Conservation (phyloP, 2,797 vertebrate species). For the Kryptolebias ocellatus region DNA sequence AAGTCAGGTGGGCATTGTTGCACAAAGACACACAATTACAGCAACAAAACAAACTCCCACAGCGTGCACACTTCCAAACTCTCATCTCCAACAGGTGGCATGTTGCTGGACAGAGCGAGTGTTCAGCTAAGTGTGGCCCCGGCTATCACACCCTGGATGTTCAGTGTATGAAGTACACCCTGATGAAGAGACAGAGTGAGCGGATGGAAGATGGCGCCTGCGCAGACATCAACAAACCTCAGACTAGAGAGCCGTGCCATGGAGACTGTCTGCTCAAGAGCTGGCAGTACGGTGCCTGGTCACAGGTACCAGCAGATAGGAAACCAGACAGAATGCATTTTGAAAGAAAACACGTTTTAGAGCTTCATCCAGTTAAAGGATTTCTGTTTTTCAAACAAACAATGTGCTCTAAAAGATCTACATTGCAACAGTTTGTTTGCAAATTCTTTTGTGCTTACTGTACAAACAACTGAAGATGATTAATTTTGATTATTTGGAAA, state of each 20-base stretch:
- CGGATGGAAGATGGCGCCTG: conserved; percentile 85
- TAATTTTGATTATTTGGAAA: too few species aligned
- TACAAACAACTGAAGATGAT: too few species aligned
- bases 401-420: too few species aligned
- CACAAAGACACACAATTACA: neutral
- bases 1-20: conserved; percentile 86
- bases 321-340: neutral
- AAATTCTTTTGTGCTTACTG: too few species aligned
- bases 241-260: conserved; percentile 87
- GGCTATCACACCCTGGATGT: conserved; percentile 89
- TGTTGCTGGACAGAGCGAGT: conserved; percentile 89
- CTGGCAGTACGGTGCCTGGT: conserved; percentile 96
- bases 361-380: neutral
- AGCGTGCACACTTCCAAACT: neutral
- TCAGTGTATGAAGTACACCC: conserved; percentile 90
- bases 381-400: too few species aligned
- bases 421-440: too few species aligned
- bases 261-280: conserved; percentile 89
- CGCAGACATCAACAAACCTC: conserved; percentile 85
- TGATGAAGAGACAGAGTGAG: conserved; percentile 82
- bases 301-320: conserved; percentile 82
- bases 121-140: conserved; percentile 89
- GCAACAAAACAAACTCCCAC: neutral
- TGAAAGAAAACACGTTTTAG: neutral
- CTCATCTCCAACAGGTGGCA: conserved; percentile 84